Base-by-base conservation (phyloP, 2,113 vertebrate species). In the Pongo abelii region DNA sequence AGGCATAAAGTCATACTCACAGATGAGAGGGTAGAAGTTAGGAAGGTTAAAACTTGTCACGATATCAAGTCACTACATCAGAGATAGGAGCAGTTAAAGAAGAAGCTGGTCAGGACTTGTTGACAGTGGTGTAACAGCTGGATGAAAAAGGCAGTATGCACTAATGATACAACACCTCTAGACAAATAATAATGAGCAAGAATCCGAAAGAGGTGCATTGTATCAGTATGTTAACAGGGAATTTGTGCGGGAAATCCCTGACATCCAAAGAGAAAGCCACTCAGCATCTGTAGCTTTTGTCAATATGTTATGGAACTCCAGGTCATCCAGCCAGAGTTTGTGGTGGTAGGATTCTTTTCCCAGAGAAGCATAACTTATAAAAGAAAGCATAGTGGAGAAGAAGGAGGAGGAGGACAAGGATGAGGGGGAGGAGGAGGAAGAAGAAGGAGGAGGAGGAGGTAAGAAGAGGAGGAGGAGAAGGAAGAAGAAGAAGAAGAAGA, bases 231-330 rank as follows among this genome's bases (percentile, higher is more conserved):
- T 93, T 92, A 87, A 61, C 5, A 61, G n/a, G 18, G 20, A 95
- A 84, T 86, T n/a, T 69, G 3, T 43, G 32, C 84, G 52, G 14
- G 9, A 75, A 90, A 88, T 87, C 61, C 48, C 46, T 74, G 30
- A 97, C 95, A 87, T 38, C 8, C 64, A 81, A 81, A 90, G 35
- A 80, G 84, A 94, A 87, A 92, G 14, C 3, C 38, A 79, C 1
- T 50, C n/a, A 64, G 27, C 20, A 35, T 40, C 52, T 92, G 20
- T 12, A 83, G 83, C 8, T 84, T 94, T 40, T 92, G 32, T 92
- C 52, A 30, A 25, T 38, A 55, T 61, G n/a, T 79, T 27, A 13
- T 40, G 1, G n/a, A 25, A 27, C 16, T 10, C 27, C 38, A 50
- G 61, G 43, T 84, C 61, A 92, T 17, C 50, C 67, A 83, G 40